Conservation (phyloP, 2,888 invertebrate genomes). For the Argyra leucocephala region DNA sequence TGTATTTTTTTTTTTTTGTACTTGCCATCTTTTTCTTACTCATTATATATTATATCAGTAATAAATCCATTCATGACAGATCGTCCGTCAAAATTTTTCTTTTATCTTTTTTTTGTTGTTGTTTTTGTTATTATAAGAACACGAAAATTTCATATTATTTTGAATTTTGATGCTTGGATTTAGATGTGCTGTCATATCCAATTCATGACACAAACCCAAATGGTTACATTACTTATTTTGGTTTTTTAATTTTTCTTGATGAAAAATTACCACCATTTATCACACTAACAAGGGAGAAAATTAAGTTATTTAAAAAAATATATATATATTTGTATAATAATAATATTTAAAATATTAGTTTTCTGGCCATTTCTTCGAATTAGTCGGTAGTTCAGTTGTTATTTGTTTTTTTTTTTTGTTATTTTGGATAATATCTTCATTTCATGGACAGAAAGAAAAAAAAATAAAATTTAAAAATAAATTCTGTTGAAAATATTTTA, state of each 20-base stretch:
- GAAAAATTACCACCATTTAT: conserved; percentile 4
- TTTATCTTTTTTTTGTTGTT: no score
- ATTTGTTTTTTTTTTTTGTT: not conserved
- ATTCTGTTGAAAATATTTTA: no score
- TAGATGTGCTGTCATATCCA: not conserved
- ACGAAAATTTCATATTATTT: no score
- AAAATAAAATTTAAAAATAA: no score
- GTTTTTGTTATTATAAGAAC: no score
- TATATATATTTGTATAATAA: no score
- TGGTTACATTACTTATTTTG: not conserved
- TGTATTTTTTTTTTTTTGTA: not conserved
- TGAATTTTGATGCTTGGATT: no score
- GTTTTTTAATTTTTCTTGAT: not conserved
- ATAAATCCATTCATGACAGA: conserved; percentile 4
- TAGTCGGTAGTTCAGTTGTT: not conserved
- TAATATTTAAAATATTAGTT: not conserved
- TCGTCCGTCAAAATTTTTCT: no score
- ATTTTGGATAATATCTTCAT: no score
- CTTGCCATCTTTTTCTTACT: no score
- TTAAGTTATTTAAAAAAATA: not conserved
- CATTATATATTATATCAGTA: not conserved
- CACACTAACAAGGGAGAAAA: conserved; percentile 6
- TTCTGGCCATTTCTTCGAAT: not conserved
- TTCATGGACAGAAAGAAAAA: no score
- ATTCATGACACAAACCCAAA: not conserved